Evolutionary conservation across 2,113 vertebrate species (phyloP).

Genomic region (Cyanoramphus novaezelandiae): DNA sequence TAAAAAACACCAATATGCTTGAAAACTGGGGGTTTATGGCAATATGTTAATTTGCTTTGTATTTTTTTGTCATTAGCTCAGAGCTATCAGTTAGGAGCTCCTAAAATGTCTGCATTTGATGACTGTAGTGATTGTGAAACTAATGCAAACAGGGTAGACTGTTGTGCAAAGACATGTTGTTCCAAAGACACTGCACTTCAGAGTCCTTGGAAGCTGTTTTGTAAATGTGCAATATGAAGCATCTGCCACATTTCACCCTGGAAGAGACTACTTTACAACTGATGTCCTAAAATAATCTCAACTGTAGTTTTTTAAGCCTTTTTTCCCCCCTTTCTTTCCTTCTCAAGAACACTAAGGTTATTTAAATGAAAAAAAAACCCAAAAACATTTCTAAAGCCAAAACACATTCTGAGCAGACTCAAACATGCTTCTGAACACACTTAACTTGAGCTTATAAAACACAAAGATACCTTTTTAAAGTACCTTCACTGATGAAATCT

Average conservation of each 20-base stretch:
- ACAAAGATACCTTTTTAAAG: background rate
- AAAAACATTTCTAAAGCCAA: background rate
- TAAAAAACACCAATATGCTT: background rate
- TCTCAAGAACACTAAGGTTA: background rate
- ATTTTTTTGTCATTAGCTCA: background rate
- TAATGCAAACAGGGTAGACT: background rate
- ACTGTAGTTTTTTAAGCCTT: background rate
- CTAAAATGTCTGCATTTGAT: background rate
- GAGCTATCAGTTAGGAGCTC: background rate
- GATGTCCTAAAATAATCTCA: background rate
- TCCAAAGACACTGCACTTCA: background rate
- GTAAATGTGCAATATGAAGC: background rate
- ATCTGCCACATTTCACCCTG: background rate
- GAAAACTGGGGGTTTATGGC: background rate
- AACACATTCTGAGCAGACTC: background rate
- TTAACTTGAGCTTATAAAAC: background rate
- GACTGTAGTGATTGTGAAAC: background rate
- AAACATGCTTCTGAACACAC: background rate
- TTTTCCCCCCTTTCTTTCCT: background rate
- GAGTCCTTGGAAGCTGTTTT: background rate
- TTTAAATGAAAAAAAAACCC: background rate
- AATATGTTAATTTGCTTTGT: background rate
- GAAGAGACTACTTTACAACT: background rate
- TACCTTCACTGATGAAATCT: background rate
- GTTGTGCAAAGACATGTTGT: background rate